Conservation (phyloP, 2,888 invertebrate genomes). For the Dorcus hopei region DNA sequence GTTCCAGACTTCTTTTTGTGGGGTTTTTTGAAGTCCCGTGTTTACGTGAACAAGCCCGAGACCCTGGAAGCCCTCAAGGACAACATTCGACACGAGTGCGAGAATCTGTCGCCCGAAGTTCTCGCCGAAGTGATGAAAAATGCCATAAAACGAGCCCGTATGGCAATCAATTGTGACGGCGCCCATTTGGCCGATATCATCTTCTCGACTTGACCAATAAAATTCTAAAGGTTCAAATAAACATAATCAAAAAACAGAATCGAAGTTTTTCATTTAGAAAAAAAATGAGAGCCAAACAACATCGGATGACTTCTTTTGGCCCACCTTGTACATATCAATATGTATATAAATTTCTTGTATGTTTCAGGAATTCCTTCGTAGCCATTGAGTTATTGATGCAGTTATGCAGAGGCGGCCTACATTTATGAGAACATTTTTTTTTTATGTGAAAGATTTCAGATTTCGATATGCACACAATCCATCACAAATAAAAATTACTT, state of each 20-base stretch:
- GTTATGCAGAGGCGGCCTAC: no score
- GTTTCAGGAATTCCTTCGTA: no score
- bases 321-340: neutral
- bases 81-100: conserved; percentile 27
- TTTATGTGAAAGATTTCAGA: no score
- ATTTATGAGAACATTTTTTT: no score
- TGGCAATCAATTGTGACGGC: conserved; percentile 11
- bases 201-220: conserved; percentile 13
- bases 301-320: neutral
- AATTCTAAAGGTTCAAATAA: neutral
- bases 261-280: neutral
- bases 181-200: conserved; percentile 21
- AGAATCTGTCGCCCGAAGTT: conserved; percentile 11
- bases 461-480: no score
- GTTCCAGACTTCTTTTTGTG: no score
- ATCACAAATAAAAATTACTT: no score
- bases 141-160: conserved; percentile 18
- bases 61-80: conserved; percentile 27
- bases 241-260: neutral
- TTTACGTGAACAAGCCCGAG: conserved; percentile 23
- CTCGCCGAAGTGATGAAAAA: conserved; percentile 17
- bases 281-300: neutral
- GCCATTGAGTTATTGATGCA: no score
- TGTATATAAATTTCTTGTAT: no score
- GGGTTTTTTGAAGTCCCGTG: neutral